Percentiles rank a stretch among this genome's conserved stretches.
Conservation (phyloP, 2,888 invertebrate genomes). For the Balanococcus diminutus region DNA sequence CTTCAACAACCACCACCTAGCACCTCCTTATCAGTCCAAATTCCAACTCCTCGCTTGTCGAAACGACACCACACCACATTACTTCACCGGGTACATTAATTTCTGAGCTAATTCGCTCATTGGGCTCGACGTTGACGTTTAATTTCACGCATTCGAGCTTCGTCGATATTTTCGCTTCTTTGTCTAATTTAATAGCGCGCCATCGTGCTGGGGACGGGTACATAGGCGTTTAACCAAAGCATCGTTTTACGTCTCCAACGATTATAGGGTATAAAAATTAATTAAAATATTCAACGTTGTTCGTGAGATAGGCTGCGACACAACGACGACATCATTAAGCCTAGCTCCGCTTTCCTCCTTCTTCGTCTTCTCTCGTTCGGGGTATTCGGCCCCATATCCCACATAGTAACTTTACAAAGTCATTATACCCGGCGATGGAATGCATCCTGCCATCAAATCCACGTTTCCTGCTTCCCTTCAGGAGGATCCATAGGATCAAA, state of each 20-base stretch:
- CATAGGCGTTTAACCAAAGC: not conserved
- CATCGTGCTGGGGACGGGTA: not conserved
- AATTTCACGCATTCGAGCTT: slow-evolving; percentile 24
- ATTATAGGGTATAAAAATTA: slow-evolving; percentile 22
- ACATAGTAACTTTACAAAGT: not conserved
- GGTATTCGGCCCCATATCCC: not conserved
- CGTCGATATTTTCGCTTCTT: slow-evolving; percentile 8
- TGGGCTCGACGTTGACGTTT: not conserved
- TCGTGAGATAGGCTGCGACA: not conserved
- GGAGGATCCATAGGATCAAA: too few species aligned
- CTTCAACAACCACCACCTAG: not conserved
- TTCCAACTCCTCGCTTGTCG: not conserved
- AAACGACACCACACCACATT: not conserved
- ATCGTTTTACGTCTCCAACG: not conserved
- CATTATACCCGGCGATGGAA: not conserved
- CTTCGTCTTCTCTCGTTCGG: not conserved
- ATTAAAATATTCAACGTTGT: slow-evolving; percentile 18
- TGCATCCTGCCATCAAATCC: not conserved
- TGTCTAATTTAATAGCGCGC: not conserved
- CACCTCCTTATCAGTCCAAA: not conserved
- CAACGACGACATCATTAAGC: not conserved
- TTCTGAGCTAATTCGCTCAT: not conserved
- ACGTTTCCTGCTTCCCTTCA: not conserved
- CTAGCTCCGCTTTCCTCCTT: not conserved
- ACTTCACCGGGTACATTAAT: not conserved